Evolutionary conservation across 2,888 invertebrate species (phyloP), one percentile per base, ranked within the genome.

Genomic region (Dryobota labecula): DNA sequence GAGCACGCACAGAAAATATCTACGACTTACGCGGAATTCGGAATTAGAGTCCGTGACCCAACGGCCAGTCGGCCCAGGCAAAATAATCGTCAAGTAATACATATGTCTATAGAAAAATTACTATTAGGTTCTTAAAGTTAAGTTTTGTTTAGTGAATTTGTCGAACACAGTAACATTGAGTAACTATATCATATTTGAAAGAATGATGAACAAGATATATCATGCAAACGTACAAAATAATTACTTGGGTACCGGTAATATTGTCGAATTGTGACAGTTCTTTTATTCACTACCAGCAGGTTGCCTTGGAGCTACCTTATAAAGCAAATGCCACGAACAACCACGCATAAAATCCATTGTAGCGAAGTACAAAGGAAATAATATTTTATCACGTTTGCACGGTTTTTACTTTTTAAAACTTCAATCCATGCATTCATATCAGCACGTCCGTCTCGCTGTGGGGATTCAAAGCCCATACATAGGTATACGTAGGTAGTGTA

Each of bases 1-100:
- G 78, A 72, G 69, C 78, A 82, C 82, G 78, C 72, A 84, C 78
- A 76, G 78, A 82, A 74, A 73, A 84, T 84, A 84, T 84, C 64
- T 81, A 73, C 82, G 82, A 74, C 68, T 62, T 64, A 82, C 82
- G 65, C 63, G 82, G 84, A 84, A 82, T 82, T 75, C 70, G 64
- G 49, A 84, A 82, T 82, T 74, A 78, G 72, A 65, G 36, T 51
- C 72, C 68, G 64, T 71, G 73, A 71, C 82, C 65, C 64, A 70
- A 74, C 15, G 62, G 58, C 61, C 67, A 27, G 43, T 64, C 15
- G 24, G 38, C 24, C 20, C 24, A 38, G 53, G 24, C 43, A 51
- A 58, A 73, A 70, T 77, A 84, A 81, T 72, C 64, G 54, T 53
- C 56, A 49, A 56, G 58, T 54, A 58, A 61, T 71, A 66, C 41